Evolutionary conservation across 2,797 vertebrate species (phyloP).

Genomic region (Limnodromus scolopaceus): DNA sequence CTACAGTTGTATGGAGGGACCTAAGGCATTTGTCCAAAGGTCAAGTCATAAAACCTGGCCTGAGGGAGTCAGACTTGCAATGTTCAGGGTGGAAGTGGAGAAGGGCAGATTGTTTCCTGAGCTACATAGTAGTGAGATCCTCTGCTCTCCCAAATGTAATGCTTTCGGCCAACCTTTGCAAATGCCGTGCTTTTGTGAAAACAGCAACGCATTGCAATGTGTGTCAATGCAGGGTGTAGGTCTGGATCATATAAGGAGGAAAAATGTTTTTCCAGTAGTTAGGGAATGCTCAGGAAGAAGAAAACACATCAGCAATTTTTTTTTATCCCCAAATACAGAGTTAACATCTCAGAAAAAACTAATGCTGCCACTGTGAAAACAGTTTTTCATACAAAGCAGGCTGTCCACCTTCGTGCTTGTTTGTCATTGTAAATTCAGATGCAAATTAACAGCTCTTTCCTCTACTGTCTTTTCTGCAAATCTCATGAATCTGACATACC

Average conservation of each 20-base stretch:
- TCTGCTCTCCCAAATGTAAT: not conserved
- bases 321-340: not conserved
- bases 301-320: not conserved
- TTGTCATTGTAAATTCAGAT: not conserved
- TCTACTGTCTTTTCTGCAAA: not conserved
- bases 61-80: not conserved
- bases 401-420: not conserved
- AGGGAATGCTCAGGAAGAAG: not conserved
- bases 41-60: not conserved
- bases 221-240: accelerated
- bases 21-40: not conserved
- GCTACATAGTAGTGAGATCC: not conserved
- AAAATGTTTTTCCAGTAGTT: not conserved
- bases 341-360: not conserved
- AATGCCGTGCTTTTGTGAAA: not conserved
- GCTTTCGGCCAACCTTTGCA: not conserved
- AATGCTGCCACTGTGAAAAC: not conserved
- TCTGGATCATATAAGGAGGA: not conserved
- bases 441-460: not conserved
- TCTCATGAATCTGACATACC: not conserved
- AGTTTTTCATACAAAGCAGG: not conserved
- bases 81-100: not conserved
- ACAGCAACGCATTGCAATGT: accelerated
- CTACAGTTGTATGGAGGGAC: not conserved
- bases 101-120: not conserved